Percentiles rank a stretch among this genome's conserved stretches.
Evolutionary conservation across 2,888 invertebrate species (phyloP).

Genomic region (Diadromus collaris): DNA sequence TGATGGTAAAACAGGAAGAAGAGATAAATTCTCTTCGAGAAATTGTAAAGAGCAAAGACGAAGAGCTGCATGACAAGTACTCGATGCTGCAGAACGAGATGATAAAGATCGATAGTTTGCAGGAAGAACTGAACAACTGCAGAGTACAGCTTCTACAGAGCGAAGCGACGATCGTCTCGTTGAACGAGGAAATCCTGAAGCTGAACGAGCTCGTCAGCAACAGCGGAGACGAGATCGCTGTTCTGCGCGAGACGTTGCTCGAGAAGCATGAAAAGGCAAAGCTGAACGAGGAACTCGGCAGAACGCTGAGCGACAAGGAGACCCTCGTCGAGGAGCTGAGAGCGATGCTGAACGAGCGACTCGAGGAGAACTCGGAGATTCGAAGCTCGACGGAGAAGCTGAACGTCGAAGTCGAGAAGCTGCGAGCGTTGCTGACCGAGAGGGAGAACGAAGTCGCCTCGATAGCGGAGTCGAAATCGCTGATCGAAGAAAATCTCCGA

Average conservation of each 20-base stretch:
- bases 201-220: conserved; percentile 59
- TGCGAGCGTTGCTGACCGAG: conserved; percentile 60
- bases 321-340: conserved; percentile 72
- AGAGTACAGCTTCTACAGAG: conserved; percentile 81
- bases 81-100: conserved; percentile 68
- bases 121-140: conserved; percentile 80
- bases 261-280: conserved; percentile 80
- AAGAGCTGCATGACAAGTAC: conserved; percentile 75
- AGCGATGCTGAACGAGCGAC: conserved; percentile 49
- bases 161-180: conserved; percentile 81
- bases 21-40: conserved; percentile 67
- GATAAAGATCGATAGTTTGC: conserved; percentile 75
- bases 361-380: conserved; percentile 63
- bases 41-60: conserved; percentile 79
- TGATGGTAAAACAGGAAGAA: conserved; percentile 67
- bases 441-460: conserved; percentile 80
- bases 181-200: conserved; percentile 67
- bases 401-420: conserved; percentile 63
- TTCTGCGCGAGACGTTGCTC: conserved; percentile 67
- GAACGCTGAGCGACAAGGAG: conserved; percentile 81
- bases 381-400: conserved; percentile 79
- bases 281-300: conserved; percentile 81
- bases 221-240: conserved; percentile 66
- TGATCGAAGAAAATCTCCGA: conserved; percentile 73
- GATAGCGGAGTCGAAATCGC: conserved; percentile 75